phyloP scores from a whole-genome alignment of 2,113 vertebrate species.

The Saccopteryx bilineata region DNA sequence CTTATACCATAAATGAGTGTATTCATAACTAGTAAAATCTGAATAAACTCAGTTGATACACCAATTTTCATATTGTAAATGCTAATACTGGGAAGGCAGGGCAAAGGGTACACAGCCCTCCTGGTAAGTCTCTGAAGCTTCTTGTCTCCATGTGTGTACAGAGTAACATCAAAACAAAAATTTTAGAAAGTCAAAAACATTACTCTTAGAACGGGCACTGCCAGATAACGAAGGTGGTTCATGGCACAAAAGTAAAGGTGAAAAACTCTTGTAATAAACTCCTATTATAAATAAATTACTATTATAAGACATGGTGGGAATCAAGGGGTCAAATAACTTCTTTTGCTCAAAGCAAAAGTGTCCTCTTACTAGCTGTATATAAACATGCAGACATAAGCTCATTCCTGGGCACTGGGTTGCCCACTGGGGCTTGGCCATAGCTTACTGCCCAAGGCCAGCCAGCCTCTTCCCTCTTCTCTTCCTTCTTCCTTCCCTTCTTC shows the following conservation, averaged over 20 bases:
- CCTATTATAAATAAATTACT: not conserved
- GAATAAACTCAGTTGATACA: not conserved
- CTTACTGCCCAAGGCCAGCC: not conserved
- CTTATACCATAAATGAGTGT: not conserved
- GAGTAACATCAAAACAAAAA: conserved; percentile 18
- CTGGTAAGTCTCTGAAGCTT: not conserved
- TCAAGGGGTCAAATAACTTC: not conserved
- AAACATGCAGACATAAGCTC: not conserved
- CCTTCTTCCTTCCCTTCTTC: not conserved
- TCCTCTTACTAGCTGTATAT: too few species aligned
- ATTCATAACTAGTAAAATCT: not conserved
- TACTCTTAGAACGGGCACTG: not conserved
- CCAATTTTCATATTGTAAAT: not conserved
- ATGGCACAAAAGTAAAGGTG: not conserved
- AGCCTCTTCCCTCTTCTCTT: not conserved
- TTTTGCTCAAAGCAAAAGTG: not conserved
- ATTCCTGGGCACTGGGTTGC: not conserved
- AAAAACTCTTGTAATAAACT: not conserved
- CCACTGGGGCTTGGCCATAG: too few species aligned
- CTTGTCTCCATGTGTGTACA: not conserved
- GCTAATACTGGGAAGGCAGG: not conserved
- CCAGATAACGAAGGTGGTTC: not conserved
- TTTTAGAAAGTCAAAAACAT: not conserved
- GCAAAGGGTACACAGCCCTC: not conserved
- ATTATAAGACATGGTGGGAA: not conserved